Conservation (phyloP, 1,140 invertebrate species). For the Lordiphosa collinella region DNA sequence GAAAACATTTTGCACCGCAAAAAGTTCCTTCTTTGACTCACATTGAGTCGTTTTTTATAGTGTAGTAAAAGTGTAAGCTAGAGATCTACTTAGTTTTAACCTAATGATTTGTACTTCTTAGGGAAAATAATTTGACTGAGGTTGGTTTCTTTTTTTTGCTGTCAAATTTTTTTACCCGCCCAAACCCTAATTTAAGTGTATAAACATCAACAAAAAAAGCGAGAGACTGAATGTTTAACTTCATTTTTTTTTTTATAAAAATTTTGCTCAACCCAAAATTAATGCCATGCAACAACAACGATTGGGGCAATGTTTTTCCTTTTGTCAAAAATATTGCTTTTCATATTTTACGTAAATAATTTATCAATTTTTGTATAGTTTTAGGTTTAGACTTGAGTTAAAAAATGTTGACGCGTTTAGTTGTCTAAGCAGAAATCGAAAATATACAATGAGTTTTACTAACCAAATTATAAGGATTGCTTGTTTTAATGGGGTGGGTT, state of each 20-base stretch:
- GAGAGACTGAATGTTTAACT: constrained; percentile 34
- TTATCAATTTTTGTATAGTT: constrained; percentile 4
- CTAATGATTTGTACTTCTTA: not conserved
- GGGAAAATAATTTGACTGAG: constrained; percentile 2
- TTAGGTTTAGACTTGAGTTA: constrained; percentile 6
- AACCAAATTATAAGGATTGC: constrained; percentile 9
- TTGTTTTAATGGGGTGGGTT: too few relatives aligned
- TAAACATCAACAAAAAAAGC: not conserved
- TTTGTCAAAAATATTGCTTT: constrained; percentile 4
- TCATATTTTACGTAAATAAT: not conserved
- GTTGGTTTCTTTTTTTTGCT: not conserved
- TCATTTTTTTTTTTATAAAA: constrained; percentile 17
- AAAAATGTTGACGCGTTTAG: constrained; percentile 12
- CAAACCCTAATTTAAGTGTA: constrained; percentile 15
- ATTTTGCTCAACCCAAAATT: constrained; percentile 32
- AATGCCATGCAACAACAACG: constrained; percentile 24
- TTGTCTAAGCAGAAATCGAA: constrained; percentile 5
- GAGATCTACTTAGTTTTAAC: constrained; percentile 31
- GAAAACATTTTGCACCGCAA: constrained; percentile 54
- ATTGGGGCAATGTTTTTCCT: not conserved
- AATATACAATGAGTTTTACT: constrained; percentile 37
- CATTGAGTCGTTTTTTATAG: constrained; percentile 50
- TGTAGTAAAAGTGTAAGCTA: constrained; percentile 32
- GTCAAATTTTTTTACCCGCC: constrained; percentile 8
- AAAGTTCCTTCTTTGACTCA: constrained; percentile 70